Conservation (phyloP, 2,113 vertebrate genomes). For the Clarias batrachus region DNA sequence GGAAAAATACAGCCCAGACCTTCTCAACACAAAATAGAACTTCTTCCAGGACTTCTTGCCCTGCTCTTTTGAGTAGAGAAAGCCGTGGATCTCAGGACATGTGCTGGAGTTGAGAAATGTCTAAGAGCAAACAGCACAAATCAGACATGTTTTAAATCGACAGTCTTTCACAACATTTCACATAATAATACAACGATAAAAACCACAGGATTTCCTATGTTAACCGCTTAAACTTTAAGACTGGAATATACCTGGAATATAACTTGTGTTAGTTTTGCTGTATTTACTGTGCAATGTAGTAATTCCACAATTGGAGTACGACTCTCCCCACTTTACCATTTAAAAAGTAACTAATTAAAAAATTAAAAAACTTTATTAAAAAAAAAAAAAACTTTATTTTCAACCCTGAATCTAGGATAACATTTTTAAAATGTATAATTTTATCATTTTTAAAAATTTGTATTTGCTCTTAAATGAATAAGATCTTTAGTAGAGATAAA, state of each 20-base stretch:
- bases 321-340: neutral
- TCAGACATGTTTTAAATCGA: neutral
- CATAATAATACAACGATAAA: neutral
- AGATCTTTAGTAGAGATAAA: neutral
- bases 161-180: neutral
- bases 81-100: conserved; percentile 93
- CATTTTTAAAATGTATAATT: neutral
- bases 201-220: neutral
- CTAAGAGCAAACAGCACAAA: conserved; percentile 62
- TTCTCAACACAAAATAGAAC: conserved; percentile 89
- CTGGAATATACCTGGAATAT: neutral
- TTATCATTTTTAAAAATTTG: neutral
- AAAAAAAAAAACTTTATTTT: too few relatives aligned
- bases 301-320: neutral
- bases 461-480: neutral
- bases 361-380: neutral
- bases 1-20: conserved; percentile 96
- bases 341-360: neutral
- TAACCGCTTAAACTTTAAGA: neutral
- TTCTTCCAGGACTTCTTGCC: conserved; percentile 95
- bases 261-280: neutral
- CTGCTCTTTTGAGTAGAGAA: conserved; percentile 89
- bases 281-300: neutral
- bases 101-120: conserved; percentile 91
- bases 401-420: neutral